Base-by-base conservation (phyloP, 2,797 vertebrate genomes). In the Lithobates sylvaticus region DNA sequence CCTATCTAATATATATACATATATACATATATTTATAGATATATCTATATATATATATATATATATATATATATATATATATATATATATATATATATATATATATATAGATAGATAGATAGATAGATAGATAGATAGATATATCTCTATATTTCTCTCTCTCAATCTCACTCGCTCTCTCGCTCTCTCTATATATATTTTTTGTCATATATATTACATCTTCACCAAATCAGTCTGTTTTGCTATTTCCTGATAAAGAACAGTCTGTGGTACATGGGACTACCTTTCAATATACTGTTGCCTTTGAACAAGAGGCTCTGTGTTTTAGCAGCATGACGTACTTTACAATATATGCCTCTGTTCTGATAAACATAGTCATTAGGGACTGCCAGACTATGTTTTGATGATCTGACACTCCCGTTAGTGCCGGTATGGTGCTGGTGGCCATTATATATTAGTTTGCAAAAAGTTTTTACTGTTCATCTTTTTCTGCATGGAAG, bases 341-440 rank as follows among this genome's bases (percentile, higher is more conserved):
- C n/a, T 74, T 67, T 29, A 74, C 72, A 74, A 74, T 74, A 74
- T 50, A 74, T 29, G n/a, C n/a, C n/a, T 50, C 39, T 74, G 39
- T 74, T 47, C 42, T 50, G 42, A 74, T 47, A 74, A 44, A 74
- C 42, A 74, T 27, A 74, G 72, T 50, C 42, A 74, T 74, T 74
- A 74, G 42, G 72, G 72, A 74, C 72, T 26, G 23, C 5, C 26
- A 39, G 42, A 44, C 72, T 74, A 15, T 50, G 42, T 44, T 74
- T 50, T 74, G n/a, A 44, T 74, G 23, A 61, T 61, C 54, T 50
- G 39, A 50, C 72, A 29, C 44, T 74, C 10, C 4, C 50, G 44
- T 13, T 16, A 47, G 42, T 74, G 42, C 10, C n/a, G 50, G 44
- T 13, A 21, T 18, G 16, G 39, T 50, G 9, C 12, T 72, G 34